Base-by-base conservation (phyloP, 2,113 vertebrate species). In the Ovibos moschatus region DNA sequence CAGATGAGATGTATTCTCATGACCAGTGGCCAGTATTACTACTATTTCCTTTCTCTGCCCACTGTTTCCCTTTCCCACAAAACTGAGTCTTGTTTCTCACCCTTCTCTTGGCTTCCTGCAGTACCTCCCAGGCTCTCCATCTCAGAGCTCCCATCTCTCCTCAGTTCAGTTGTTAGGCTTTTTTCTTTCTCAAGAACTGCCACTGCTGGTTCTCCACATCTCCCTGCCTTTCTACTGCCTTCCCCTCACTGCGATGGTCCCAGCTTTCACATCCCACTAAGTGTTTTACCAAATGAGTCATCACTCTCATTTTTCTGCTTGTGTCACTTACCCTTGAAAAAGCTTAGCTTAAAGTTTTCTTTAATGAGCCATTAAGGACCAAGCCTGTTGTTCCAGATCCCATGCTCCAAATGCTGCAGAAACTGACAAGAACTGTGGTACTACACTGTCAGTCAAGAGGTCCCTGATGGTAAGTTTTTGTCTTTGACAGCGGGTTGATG, bases 141-240 rank as follows among this genome's bases (percentile, higher is more conserved):
- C 30, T 51, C 67, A 13, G 40, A 3, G 13, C 9, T 55, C 14
- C 27, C 30, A 36, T 81, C 27, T 85, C 5, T 11, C 14, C 36
- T 62, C 57, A 28, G n/a, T 53, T 47, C 50, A 17, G 6, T 25
- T 6, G 14, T 43, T 9, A 58, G 33, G 2, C 12, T 40, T 40
- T 17, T 4, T 2, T 15, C 9, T 17, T 57, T 9, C 23, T 57
- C 12, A 5, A 1, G 10, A 76, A 45, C 1, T 13, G 7, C 2
- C 9, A 1, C 9, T 33, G 25, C 14, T 9, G 12, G 2, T 2
- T 7, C 21, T 28, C 6, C 21, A 55, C 28, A 1, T 1, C 17
- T 8, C 21, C 8, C 30, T 33, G 25, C 7, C 30, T 83, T 43
- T 51, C 4, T 15, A 15, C 40, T 19, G 6, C 50, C 25, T 23